phyloP scores from a whole-genome alignment of 1,140 invertebrate genomes.

The Drosophila fuyamai region DNA sequence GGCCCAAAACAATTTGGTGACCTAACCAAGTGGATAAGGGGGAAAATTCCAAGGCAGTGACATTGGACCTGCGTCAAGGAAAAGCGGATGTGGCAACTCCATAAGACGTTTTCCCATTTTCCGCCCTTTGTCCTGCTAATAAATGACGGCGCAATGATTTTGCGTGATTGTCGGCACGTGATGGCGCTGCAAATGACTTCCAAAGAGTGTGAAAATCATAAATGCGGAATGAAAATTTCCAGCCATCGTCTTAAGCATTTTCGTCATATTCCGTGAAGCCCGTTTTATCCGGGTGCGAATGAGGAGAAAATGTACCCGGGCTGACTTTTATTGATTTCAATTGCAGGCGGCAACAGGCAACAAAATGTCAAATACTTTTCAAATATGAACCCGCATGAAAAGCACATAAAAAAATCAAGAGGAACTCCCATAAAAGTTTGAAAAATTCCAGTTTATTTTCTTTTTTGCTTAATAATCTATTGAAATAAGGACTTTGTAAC shows the following conservation, averaged over 20 bases:
- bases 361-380: conserved; percentile 44
- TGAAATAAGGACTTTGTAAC: too few relatives aligned
- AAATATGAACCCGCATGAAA: conserved; percentile 30
- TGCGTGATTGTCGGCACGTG: conserved; percentile 73
- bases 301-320: conserved; percentile 32
- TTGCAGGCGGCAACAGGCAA: conserved; percentile 34
- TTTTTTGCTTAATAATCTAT: too few relatives aligned
- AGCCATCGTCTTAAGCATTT: conserved; percentile 30
- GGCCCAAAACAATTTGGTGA: conserved; percentile 44
- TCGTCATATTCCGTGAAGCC: conserved; percentile 19
- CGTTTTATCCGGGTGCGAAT: conserved; percentile 28
- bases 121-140: conserved; percentile 46
- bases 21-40: neutral
- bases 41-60: conserved; percentile 33
- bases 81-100: conserved; percentile 38
- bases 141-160: conserved; percentile 78
- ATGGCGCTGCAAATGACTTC: conserved; percentile 62
- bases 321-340: conserved; percentile 70
- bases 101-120: conserved; percentile 12
- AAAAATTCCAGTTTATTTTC: neutral
- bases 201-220: conserved; percentile 25
- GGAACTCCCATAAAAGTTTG: too few relatives aligned
- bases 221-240: conserved; percentile 38
- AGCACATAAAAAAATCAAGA: conserved; percentile 19
- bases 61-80: conserved; percentile 24